Evolutionary conservation across 2,113 vertebrate genomes (phyloP).

Genomic region (Haemorhous mexicanus): DNA sequence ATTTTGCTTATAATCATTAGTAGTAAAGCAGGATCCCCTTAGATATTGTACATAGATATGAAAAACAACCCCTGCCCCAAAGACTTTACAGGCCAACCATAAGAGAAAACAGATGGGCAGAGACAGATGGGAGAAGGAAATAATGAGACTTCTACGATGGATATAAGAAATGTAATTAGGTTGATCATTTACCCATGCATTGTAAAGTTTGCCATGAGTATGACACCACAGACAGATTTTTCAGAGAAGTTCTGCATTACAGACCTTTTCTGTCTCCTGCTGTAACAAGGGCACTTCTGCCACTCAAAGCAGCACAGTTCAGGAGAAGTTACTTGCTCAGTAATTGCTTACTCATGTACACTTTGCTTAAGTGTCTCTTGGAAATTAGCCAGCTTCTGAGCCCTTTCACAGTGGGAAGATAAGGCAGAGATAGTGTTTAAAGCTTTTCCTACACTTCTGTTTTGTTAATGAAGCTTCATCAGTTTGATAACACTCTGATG

Average conservation of each 20-base stretch:
- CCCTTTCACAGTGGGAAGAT: not conserved
- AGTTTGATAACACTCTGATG: not conserved
- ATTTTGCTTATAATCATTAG: not conserved
- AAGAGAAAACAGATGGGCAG: constrained; percentile 35
- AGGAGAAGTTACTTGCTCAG: not conserved
- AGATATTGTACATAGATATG: not conserved
- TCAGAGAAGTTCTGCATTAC: not conserved
- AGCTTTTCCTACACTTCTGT: not conserved
- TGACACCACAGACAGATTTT: not conserved
- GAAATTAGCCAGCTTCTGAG: constrained; percentile 1
- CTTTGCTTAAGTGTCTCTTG: constrained; percentile 1
- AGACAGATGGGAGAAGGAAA: constrained; percentile 55
- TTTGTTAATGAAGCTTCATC: constrained; percentile 1
- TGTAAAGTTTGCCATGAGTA: not conserved
- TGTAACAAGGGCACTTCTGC: not conserved
- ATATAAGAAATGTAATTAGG: constrained; percentile 8
- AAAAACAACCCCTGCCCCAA: not conserved
- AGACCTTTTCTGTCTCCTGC: not conserved
- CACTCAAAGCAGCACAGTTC: not conserved
- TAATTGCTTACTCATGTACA: not conserved
- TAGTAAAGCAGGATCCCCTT: not conserved
- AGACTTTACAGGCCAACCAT: not conserved
- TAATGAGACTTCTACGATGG: not conserved
- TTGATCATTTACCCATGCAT: not conserved
- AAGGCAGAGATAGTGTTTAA: not conserved